These are phyloP conservation scores for Marcusenius ussheri DNA, from an alignment of 2,113 vertebrate genomes.

Conservation along the genomic window DNA sequence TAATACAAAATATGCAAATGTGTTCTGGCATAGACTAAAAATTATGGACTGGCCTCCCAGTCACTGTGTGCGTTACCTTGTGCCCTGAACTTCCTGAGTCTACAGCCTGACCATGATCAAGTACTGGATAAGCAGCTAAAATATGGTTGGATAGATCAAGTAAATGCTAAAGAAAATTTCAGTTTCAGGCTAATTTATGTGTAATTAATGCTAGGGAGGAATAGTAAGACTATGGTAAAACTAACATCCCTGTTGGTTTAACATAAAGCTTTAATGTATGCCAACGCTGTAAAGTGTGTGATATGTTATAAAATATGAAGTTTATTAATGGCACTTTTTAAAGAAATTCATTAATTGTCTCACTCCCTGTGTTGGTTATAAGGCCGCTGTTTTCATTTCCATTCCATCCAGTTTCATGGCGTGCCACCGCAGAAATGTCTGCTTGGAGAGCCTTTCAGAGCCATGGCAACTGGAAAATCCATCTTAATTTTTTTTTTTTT, in stretches of 20 bases:
- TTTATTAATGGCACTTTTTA: background rate
- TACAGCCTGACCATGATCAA: background rate
- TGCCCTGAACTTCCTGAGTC: background rate
- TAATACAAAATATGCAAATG: background rate
- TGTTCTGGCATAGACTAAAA: background rate
- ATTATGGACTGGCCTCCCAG: background rate
- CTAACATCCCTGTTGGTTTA: background rate
- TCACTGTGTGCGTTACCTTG: background rate
- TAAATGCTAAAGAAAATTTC: background rate
- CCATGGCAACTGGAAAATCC: slow-evolving; percentile 43
- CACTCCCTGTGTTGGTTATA: background rate
- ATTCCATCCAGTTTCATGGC: slow-evolving; percentile 11
- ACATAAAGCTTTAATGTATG: background rate
- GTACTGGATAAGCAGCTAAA: background rate
- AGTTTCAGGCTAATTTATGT: background rate
- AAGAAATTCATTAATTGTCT: background rate
- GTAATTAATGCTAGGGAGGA: background rate
- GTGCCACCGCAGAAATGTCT: slow-evolving; percentile 22
- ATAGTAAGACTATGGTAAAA: background rate
- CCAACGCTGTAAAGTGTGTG: background rate
- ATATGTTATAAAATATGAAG: background rate
- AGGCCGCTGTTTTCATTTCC: slow-evolving; percentile 26
- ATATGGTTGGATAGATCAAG: background rate
- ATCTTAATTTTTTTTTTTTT: slow-evolving; percentile 9
- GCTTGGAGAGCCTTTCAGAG: slow-evolving; percentile 28